Evolutionary conservation across 2,888 invertebrate species (phyloP).

Genomic region (Rotaria macrura): DNA sequence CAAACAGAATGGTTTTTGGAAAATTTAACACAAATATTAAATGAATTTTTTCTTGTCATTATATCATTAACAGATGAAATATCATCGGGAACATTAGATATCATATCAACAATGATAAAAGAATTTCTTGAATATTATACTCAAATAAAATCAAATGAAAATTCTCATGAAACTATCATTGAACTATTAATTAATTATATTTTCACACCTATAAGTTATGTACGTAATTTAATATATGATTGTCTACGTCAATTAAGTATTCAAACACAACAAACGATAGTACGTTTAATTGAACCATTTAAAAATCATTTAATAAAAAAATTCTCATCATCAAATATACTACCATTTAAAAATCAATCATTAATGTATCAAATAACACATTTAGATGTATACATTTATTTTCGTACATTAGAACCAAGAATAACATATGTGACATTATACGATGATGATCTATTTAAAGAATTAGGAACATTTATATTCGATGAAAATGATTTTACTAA

Average conservation of each 20-base stretch:
- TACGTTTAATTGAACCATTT: conserved; percentile 2
- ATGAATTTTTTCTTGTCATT: neutral
- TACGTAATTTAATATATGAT: neutral
- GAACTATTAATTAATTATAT: neutral
- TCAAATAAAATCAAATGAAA: neutral
- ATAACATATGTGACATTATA: neutral
- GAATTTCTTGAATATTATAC: neutral
- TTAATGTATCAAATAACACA: neutral
- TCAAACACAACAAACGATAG: neutral
- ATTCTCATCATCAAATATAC: neutral
- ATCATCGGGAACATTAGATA: neutral
- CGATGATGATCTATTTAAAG: conserved; percentile 11
- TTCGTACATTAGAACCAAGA: conserved; percentile 17
- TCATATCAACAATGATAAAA: neutral
- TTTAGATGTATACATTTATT: neutral
- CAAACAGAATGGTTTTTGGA: neutral
- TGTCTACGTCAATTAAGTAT: neutral
- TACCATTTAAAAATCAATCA: conserved; percentile 15
- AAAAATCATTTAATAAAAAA: neutral
- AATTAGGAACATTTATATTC: neutral
- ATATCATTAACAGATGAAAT: conserved; percentile 1
- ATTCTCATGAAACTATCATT: neutral
- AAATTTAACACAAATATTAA: neutral
- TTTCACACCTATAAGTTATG: neutral
- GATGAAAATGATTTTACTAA: neutral